Percentiles rank a stretch among this genome's conserved stretches.
phyloP scores from a whole-genome alignment of 2,888 invertebrate genomes.

The Catocala sponsa region DNA sequence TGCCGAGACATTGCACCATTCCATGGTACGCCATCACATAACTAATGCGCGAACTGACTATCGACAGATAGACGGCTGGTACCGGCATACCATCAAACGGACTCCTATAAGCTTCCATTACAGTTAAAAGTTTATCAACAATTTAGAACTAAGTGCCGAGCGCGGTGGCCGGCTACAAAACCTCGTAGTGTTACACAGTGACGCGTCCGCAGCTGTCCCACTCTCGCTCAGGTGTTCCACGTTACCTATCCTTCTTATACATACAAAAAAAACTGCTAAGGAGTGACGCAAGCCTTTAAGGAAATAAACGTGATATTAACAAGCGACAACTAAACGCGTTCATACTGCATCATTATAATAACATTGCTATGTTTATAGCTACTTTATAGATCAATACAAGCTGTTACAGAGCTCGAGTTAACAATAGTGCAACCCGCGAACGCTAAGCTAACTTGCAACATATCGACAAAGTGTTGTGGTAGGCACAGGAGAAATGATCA shows the following conservation, averaged over 20 bases:
- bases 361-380: conserved; percentile 26
- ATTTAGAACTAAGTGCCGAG: conserved; percentile 8
- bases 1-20: conserved; percentile 25
- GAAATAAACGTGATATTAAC: conserved; percentile 47
- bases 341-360: conserved; percentile 22
- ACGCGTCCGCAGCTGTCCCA: conserved; percentile 50
- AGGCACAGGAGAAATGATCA: conserved; percentile 33
- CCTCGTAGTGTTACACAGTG: conserved; percentile 29
- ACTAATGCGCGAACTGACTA: conserved; percentile 15
- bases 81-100: conserved; percentile 28
- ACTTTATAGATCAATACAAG: conserved; percentile 31
- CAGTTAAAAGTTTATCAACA: conserved; percentile 18
- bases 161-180: not conserved
- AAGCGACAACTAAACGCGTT: conserved; percentile 35
- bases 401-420: conserved; percentile 22
- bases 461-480: conserved; percentile 36
- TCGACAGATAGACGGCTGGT: conserved; percentile 10
- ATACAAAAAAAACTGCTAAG: conserved; percentile 57
- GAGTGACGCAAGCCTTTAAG: conserved; percentile 60
- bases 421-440: conserved; percentile 29
- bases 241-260: conserved; percentile 56
- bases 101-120: conserved; percentile 30
- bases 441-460: conserved; percentile 33
- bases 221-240: conserved; percentile 49
- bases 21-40: conserved; percentile 25